Conservation (phyloP, 2,888 invertebrate species). For the Miltochrista miniata region DNA sequence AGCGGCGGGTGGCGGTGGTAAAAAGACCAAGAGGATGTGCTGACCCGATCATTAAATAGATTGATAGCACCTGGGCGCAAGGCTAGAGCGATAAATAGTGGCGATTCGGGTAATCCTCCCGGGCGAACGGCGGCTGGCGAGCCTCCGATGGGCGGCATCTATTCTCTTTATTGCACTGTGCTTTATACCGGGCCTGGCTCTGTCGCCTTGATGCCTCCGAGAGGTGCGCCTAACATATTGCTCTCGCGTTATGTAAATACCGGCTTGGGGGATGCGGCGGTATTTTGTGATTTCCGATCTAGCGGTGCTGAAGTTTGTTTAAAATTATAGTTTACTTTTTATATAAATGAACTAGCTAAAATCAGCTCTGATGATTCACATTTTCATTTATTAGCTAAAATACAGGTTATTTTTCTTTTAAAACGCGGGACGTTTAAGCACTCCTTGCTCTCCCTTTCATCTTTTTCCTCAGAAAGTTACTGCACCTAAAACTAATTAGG, state of each 20-base stretch:
- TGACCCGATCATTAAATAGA: slow-evolving; percentile 84
- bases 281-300: slow-evolving; percentile 8
- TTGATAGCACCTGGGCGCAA: slow-evolving; percentile 83
- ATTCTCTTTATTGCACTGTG: slow-evolving; percentile 83
- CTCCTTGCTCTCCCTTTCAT: no score
- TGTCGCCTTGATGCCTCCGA: slow-evolving; percentile 74
- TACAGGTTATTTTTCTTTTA: no score
- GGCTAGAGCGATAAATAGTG: slow-evolving; percentile 83
- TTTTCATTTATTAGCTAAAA: no score
- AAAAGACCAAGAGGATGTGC: slow-evolving; percentile 80
- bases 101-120: slow-evolving; percentile 82
- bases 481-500: no score
- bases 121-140: slow-evolving; percentile 62
- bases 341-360: no score
- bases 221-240: slow-evolving; percentile 73
- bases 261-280: slow-evolving; percentile 32
- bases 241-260: slow-evolving; percentile 45
- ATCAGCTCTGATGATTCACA: no score
- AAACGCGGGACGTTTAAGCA: no score
- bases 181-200: slow-evolving; percentile 72
- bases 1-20: slow-evolving; percentile 59
- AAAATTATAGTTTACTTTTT: no score
- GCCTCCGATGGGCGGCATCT: slow-evolving; percentile 81
- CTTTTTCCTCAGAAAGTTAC: no score
- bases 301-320: no score